Evolutionary conservation across 2,797 vertebrate genomes (phyloP).

Genomic region (Alcedo quadribrachys): DNA sequence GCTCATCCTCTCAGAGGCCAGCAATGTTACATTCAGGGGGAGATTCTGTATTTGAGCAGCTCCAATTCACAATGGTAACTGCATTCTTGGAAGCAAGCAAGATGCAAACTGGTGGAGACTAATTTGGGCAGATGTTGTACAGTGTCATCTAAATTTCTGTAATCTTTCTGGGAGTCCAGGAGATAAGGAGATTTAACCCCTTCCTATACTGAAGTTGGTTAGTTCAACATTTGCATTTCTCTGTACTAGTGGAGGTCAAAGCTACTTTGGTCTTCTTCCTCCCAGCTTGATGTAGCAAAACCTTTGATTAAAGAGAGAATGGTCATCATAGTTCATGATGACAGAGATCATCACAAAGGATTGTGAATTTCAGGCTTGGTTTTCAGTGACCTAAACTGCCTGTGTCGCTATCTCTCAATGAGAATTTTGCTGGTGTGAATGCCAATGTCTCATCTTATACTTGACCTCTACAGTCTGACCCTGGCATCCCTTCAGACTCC

Average conservation of each 20-base stretch:
- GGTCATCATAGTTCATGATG: too few species aligned
- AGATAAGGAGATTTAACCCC: not conserved
- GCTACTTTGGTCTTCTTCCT: not conserved
- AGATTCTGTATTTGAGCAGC: not conserved
- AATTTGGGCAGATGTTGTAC: not conserved
- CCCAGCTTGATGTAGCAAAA: not conserved
- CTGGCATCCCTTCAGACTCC: not conserved
- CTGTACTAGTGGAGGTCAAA: not conserved
- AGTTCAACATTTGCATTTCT: not conserved
- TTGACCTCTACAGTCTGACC: not conserved
- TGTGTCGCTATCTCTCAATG: not conserved
- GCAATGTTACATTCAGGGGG: not conserved
- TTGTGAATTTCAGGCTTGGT: accelerated
- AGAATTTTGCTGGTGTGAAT: not conserved
- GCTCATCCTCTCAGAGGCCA: not conserved
- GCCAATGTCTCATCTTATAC: not conserved
- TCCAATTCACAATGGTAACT: not conserved
- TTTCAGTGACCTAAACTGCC: not conserved
- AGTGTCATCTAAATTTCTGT: not conserved
- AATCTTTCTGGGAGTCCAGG: not conserved
- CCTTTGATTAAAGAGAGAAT: not conserved
- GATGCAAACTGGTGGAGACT: not conserved
- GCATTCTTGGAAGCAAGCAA: not conserved
- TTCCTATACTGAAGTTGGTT: not conserved
- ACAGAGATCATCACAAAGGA: not conserved